Base-by-base conservation (phyloP, 2,797 vertebrate species). In the Periophthalmus magnuspinnatus region DNA sequence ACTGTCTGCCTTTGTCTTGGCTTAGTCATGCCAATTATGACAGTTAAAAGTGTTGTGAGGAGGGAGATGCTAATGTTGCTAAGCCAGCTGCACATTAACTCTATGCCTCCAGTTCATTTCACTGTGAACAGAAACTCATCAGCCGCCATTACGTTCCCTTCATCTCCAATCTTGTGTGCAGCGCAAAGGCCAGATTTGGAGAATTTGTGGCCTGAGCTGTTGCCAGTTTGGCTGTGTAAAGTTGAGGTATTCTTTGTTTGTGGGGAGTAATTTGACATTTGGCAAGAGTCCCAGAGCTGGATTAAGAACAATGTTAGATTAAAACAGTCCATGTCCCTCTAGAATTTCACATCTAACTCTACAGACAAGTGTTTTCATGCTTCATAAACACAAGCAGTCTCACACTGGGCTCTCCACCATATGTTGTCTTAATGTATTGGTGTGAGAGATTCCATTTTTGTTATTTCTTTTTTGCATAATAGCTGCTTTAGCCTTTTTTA, bases 241-340 rank as follows among this genome's bases (percentile, higher is more conserved):
- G 74, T 69, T 81, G 45, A 77, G 72, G 67, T 54, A 45, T 65
- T 67, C 65, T 81, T 79, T 83, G 77, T 84, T 85, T 70, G 65
- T 66, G 36, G 45, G 57, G 50, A 76, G 69, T 75, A 80, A 79
- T 86, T 74, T 80, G 86, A 81, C 67, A 67, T 82, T 80, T 89
- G 85, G 82, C 83, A 5, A 9, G 14, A 71, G 64, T 86, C 84
- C 87, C 82, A 73, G 81, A 81, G 81, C 34, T 68, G 48, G 72
- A 90, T 84, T 75, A 71, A 70, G 68, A 68, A 59, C 65, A 66
- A 65, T 71, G 66, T 79, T 64, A 60, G 34, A 79, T 80, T 62
- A 69, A 74, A 67, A 79, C 60, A 68, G 47, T 28, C 9, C 75
- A 69, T 33, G 64, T 73, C 41, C 50, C 48, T 50, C 21, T 28